A percentile compares a stretch with the other conserved stretches of the same genome.
Evolutionary conservation across 2,797 vertebrate species (phyloP).

Genomic region (Pangasius djambal): DNA sequence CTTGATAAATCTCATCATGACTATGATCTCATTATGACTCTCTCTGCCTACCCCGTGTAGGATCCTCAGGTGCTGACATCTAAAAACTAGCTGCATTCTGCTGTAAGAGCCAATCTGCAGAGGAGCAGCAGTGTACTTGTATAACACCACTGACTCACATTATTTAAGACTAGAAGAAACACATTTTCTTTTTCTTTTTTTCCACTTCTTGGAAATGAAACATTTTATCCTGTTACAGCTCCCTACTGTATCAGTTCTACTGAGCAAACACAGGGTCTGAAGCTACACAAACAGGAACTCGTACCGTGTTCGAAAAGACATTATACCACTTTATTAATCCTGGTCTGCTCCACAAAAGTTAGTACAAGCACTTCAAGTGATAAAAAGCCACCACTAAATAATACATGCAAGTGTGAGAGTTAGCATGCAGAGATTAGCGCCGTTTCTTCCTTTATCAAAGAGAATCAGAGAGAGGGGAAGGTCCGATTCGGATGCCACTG

Average conservation of each 20-base stretch:
- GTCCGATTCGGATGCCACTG: constrained; percentile 64
- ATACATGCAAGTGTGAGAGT: constrained; percentile 92
- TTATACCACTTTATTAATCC: constrained; percentile 87
- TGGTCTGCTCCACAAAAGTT: constrained; percentile 90
- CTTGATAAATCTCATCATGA: constrained; percentile 60
- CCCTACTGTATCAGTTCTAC: background rate
- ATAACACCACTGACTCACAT: background rate
- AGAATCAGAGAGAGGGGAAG: constrained; percentile 85
- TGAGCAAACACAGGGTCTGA: background rate
- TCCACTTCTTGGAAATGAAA: background rate
- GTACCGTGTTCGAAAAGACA: constrained; percentile 75
- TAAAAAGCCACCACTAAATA: constrained; percentile 87
- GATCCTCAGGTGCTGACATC: constrained; percentile 29
- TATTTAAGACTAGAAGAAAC: background rate
- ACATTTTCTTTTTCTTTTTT: background rate
- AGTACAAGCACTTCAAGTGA: constrained; percentile 84
- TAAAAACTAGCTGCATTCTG: constrained; percentile 24
- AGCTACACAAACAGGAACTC: constrained; percentile 8
- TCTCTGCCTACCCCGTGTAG: constrained; percentile 12
- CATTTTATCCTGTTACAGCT: background rate
- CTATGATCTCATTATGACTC: constrained; percentile 48
- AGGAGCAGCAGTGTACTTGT: background rate
- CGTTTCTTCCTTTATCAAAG: constrained; percentile 86
- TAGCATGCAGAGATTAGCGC: constrained; percentile 82
- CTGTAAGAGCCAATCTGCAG: background rate